Evolutionary conservation across 2,797 vertebrate species (phyloP), one percentile per base, ranked within the genome.

Genomic region (Decapterus maruadsi): DNA sequence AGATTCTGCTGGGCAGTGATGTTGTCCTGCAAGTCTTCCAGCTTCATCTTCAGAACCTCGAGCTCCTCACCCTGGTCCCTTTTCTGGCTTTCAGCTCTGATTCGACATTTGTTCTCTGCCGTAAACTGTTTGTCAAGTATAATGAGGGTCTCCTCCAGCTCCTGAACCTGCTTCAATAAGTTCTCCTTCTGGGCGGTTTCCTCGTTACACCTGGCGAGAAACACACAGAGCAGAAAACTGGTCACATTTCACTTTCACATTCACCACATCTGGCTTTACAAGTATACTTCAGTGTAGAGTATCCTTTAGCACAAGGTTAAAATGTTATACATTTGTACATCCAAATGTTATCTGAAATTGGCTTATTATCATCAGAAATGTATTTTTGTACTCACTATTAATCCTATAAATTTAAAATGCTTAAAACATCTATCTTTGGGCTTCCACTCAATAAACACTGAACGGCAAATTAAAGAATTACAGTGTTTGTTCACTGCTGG

Each of bases 1-100:
- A 99, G 96, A 50, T 99, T 98, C 79, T 99, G 98, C 90, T 99
- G 98, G 19, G 98, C 97, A 0, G 98, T 98, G 0, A 98, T 99
- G 68, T 97, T 99, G 58, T 99, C 98, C 94, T 99, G 91, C 0
- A 98, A 99, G 90, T 99, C 98, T 89, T 99, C 98, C 74, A 99
- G 95, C 72, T 99, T 98, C 0, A 98, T 99, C 88, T 99, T 99
- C 75, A 99, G 92, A 42, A 98, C 98, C 82, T 99, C 98, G 40
- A 99, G 86, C 83, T 99, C 98, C 82, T 99, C 98, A 26, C 98
- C 98, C 81, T 99, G 82, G 87, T 99, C 98, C 84, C 98, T 93
- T 73, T 99, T 99, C 16, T 99, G 96, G 83, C 99, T 99, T 42
- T 99, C 98, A 0, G 98, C 98, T 94, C 99, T 99, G 88, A 96